These are phyloP conservation scores for Diaprepes abbreviatus DNA, from an alignment of 2,888 invertebrate species.

Conservation along the genomic window DNA sequence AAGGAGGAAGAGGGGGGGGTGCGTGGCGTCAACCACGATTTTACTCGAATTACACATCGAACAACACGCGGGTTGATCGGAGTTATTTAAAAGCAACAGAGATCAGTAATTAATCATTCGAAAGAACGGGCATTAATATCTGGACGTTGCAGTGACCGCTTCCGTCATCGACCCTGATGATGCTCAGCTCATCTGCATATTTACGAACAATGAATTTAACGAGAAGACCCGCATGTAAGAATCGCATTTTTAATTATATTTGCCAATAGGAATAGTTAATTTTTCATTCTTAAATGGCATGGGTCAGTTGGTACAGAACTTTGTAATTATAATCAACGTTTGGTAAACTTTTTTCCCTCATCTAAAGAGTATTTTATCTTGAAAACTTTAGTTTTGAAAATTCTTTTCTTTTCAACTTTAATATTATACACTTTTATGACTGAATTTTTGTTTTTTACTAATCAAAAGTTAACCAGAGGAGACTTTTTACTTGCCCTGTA, in stretches of 20 bases:
- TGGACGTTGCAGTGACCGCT: conserved; percentile 62
- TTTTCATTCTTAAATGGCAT: neutral
- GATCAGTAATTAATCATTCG: conserved; percentile 60
- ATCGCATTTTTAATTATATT: conserved; percentile 38
- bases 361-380: too few relatives aligned
- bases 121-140: conserved; percentile 62
- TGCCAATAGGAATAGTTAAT: conserved; percentile 9
- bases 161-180: conserved; percentile 44
- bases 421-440: too few relatives aligned
- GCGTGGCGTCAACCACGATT: conserved; percentile 33
- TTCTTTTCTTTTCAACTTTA: too few relatives aligned
- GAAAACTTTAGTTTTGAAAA: too few relatives aligned
- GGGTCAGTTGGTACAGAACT: too few relatives aligned
- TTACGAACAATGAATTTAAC: conserved; percentile 42
- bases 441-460: too few relatives aligned
- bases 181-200: conserved; percentile 44
- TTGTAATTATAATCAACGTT: too few relatives aligned
- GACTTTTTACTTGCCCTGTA: too few relatives aligned
- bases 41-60: conserved; percentile 45
- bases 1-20: conserved; percentile 25
- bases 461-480: too few relatives aligned
- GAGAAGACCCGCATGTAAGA: conserved; percentile 39
- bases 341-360: too few relatives aligned
- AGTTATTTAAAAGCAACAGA: conserved; percentile 44
- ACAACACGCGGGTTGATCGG: conserved; percentile 40